phyloP scores from a whole-genome alignment of 2,113 vertebrate genomes.

The Cinclus mexicanus region DNA sequence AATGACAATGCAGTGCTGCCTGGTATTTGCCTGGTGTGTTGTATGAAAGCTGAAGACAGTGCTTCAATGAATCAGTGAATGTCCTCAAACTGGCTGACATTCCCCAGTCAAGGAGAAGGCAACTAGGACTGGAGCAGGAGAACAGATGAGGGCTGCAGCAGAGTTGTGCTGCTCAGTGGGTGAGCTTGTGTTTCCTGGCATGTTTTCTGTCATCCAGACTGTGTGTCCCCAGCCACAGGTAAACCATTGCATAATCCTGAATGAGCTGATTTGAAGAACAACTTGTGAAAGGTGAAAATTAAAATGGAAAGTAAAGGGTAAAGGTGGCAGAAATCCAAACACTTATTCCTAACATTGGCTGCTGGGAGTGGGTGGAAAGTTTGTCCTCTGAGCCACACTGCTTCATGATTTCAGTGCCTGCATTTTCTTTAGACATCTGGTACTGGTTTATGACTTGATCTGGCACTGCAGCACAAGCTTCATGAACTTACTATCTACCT shows the following conservation, averaged over 20 bases:
- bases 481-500: not conserved
- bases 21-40: not conserved
- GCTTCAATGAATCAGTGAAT: not conserved
- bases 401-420: not conserved
- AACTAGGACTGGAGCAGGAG: not conserved
- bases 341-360: not conserved
- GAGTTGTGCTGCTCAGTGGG: not conserved
- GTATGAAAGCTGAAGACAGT: not conserved
- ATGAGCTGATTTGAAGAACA: not conserved
- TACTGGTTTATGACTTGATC: not conserved
- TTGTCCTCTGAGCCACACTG: not conserved
- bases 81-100: not conserved
- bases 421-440: not conserved
- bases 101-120: not conserved
- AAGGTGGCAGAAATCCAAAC: not conserved
- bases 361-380: not conserved
- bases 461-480: not conserved
- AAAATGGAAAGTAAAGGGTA: not conserved
- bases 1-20: accelerated
- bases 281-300: not conserved
- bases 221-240: not conserved
- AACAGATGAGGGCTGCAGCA: not conserved
- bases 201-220: not conserved
- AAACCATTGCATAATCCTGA: not conserved
- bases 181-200: not conserved